Evolutionary conservation across 2,113 vertebrate species (phyloP).

Genomic region (Lynx canadensis): DNA sequence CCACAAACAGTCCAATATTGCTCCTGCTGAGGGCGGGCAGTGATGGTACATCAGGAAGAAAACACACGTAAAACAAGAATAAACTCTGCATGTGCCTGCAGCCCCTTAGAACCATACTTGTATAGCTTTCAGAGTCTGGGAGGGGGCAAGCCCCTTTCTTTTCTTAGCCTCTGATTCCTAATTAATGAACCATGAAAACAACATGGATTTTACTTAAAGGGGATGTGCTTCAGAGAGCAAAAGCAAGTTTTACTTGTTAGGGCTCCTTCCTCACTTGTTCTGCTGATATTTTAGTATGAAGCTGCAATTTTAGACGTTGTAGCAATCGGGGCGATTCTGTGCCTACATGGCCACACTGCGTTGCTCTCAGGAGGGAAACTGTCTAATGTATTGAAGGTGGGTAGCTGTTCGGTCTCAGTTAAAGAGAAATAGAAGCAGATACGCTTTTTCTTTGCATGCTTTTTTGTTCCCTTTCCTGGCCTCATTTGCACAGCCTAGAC

Average conservation of each 20-base stretch:
- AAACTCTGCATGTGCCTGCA: background rate
- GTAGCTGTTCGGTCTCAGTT: background rate
- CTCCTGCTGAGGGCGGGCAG: background rate
- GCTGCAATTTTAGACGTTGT: background rate
- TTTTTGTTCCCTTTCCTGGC: background rate
- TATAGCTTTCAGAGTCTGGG: background rate
- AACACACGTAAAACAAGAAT: background rate
- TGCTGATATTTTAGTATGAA: background rate
- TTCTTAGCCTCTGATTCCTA: background rate
- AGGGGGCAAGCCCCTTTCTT: background rate
- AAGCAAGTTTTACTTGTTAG: background rate
- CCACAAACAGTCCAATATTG: background rate
- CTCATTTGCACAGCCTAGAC: background rate
- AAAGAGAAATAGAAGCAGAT: background rate
- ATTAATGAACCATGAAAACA: background rate
- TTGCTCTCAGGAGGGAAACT: background rate
- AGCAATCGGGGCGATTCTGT: background rate
- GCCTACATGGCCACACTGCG: background rate
- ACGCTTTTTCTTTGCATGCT: background rate
- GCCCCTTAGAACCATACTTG: background rate
- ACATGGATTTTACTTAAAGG: background rate
- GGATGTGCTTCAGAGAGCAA: background rate
- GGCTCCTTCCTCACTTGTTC: background rate
- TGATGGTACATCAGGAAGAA: background rate
- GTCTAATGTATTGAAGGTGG: background rate